Conservation (phyloP, 1,140 invertebrate genomes). For the Drosophila sulfurigaster region DNA sequence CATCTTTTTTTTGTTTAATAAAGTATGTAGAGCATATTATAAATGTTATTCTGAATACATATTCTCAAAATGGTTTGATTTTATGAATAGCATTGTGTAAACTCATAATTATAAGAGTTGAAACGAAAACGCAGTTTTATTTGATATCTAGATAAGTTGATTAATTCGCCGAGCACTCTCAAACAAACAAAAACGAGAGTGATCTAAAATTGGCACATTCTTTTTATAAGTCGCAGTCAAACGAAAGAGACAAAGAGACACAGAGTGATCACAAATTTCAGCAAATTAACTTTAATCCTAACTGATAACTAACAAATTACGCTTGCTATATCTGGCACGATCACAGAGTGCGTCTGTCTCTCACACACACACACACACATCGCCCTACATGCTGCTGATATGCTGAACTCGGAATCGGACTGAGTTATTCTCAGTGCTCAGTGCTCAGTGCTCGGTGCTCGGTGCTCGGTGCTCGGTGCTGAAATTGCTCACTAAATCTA, state of each 20-base stretch:
- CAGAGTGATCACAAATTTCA: slow-evolving; percentile 3
- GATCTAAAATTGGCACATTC: slow-evolving; percentile 21
- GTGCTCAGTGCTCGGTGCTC: not conserved
- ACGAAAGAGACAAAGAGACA: not conserved
- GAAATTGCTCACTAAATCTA: slow-evolving; percentile 78
- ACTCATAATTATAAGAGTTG: too few species aligned
- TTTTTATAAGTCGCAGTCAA: slow-evolving; percentile 28
- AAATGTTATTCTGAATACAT: too few species aligned
- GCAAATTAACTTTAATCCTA: slow-evolving; percentile 36
- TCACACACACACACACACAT: not conserved
- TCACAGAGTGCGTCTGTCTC: slow-evolving; percentile 4
- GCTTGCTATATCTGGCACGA: slow-evolving; percentile 34
- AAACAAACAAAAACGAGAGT: not conserved
- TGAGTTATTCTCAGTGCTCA: slow-evolving; percentile 6
- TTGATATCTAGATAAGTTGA: not conserved
- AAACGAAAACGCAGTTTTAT: too few species aligned
- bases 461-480: slow-evolving; percentile 2
- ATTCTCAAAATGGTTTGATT: too few species aligned
- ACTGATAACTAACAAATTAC: slow-evolving; percentile 47
- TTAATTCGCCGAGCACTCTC: not conserved
- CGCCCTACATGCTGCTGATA: slow-evolving; percentile 33
- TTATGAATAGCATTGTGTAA: too few species aligned
- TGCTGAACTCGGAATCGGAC: slow-evolving; percentile 24
- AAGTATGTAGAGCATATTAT: not conserved
- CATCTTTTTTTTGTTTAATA: slow-evolving; percentile 24